A percentile compares a stretch with the other conserved stretches of the same genome.
Conservation (phyloP, 1,140 invertebrate genomes). For the Listronotus oregonensis region DNA sequence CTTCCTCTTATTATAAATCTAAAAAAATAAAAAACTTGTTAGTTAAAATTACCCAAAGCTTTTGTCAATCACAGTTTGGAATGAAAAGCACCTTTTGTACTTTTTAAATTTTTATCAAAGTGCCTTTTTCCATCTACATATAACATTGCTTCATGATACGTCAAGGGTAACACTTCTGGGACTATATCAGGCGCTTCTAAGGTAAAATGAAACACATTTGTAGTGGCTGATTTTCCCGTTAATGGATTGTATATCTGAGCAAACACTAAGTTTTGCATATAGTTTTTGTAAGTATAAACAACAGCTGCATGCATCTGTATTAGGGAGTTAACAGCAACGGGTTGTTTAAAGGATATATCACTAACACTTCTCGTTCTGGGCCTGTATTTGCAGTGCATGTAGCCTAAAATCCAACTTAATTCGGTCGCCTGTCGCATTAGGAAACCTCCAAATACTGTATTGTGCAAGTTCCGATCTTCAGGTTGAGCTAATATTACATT, state of each 20-base stretch:
- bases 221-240: conserved; percentile 64
- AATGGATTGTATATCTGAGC: conserved; percentile 71
- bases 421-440: conserved; percentile 81
- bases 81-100: conserved; percentile 19
- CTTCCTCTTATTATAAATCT: too few species aligned
- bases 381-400: conserved; percentile 64
- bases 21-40: too few species aligned
- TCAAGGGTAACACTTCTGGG: conserved; percentile 66
- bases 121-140: conserved; percentile 76
- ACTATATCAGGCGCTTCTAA: conserved; percentile 61
- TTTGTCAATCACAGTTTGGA: conserved; percentile 31
- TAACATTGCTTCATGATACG: conserved; percentile 77
- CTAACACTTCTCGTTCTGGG: conserved; percentile 69
- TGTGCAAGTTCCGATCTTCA: conserved; percentile 77
- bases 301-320: conserved; percentile 74
- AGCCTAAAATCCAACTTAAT: conserved; percentile 71
- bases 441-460: conserved; percentile 84
- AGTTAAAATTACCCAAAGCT: too few species aligned
- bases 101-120: conserved; percentile 58
- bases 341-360: conserved; percentile 72
- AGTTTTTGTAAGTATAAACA: conserved; percentile 68
- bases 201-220: conserved; percentile 83
- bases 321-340: conserved; percentile 77
- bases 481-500: conserved; percentile 72
- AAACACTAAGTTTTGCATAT: conserved; percentile 69